Evolutionary conservation across 92 coral and sea anemone genomes (phyloP), one percentile per base, ranked within the genome.

Genomic region (Phenganax marumi): DNA sequence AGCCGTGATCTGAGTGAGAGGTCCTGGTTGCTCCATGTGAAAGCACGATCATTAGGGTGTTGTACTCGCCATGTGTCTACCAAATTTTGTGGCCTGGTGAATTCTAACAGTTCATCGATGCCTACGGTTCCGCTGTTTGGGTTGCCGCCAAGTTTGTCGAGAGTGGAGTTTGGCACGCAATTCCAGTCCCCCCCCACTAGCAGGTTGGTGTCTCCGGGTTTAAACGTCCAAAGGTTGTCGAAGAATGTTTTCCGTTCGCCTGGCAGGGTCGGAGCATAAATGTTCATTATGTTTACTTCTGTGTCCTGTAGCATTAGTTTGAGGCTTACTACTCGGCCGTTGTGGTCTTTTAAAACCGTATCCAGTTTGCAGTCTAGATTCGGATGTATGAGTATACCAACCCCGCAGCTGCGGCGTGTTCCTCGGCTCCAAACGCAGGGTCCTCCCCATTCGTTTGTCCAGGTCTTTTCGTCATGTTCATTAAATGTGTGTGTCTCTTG

Each of bases 121-220:
- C 73, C 79, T 0, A 21, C n/a, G 0, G 60, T 14, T 3, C 79
- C 73, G 4, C 51, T 19, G 0, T 0, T 0, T 12, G 14, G 18
- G 18, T 68, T 58, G 0, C 88, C 87, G 1, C 92, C 92, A 3
- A 60, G 55, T 50, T 89, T 82, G 26, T 86, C 87, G 0, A 4
- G 10, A 0, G 23, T 25, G 1, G 24, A 12, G 0, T 5, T 0
- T 50, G 77, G 85, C 1, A 75, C 18, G 47, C 88, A 86, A 43
- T 86, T 89, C 33, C 85, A 89, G 55, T 86, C 87, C 0, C 91
- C 89, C 2, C 70, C 89, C 0, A 82, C 6, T 0, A 86, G 8
- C 0, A 82, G 0, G 0, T 65, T 73, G 10, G 25, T 80, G 0
- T 63, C 60, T 0, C 76, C 56, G 6, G 80, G 7, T 2, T 70